phyloP scores from a whole-genome alignment of 2,888 invertebrate species.

The Lepetodrilus schrolli region DNA sequence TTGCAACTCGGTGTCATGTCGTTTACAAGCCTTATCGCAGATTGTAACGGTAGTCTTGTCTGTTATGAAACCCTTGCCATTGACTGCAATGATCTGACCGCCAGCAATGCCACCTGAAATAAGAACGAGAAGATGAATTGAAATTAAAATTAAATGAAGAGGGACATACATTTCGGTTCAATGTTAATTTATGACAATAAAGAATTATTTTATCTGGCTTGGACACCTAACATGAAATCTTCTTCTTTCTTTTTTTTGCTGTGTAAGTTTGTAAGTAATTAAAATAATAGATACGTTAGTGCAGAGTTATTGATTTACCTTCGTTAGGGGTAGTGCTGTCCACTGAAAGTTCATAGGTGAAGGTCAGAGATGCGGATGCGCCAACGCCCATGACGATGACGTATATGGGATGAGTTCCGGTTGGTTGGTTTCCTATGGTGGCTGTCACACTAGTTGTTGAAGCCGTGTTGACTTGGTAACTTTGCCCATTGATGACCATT shows the following conservation, averaged over 20 bases:
- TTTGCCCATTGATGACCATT: constrained; percentile 16
- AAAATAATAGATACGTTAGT: too few relatives aligned
- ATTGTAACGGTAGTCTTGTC: constrained; percentile 46
- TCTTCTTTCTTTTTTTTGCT: too few relatives aligned
- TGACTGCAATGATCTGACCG: constrained; percentile 56
- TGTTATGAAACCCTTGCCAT: constrained; percentile 58
- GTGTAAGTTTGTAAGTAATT: too few relatives aligned
- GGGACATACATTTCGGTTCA: too few relatives aligned
- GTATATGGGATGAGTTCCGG: constrained; percentile 34
- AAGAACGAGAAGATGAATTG: too few relatives aligned
- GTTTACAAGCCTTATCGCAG: constrained; percentile 43
- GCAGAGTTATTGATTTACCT: too few relatives aligned
- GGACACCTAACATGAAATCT: too few relatives aligned
- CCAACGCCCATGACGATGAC: constrained; percentile 42
- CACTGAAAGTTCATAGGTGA: constrained; percentile 45
- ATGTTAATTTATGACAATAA: too few relatives aligned
- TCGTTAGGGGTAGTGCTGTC: constrained; percentile 43
- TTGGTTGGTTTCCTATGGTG: constrained; percentile 36
- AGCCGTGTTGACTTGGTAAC: constrained; percentile 39
- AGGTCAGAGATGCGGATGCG: constrained; percentile 33
- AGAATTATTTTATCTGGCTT: too few relatives aligned
- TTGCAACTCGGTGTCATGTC: constrained; percentile 33
- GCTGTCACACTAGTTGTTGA: constrained; percentile 41
- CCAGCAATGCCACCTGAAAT: constrained; percentile 57
- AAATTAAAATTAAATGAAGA: too few relatives aligned